Conservation (phyloP, 2,888 invertebrate genomes). For the Anthrax anthrax region DNA sequence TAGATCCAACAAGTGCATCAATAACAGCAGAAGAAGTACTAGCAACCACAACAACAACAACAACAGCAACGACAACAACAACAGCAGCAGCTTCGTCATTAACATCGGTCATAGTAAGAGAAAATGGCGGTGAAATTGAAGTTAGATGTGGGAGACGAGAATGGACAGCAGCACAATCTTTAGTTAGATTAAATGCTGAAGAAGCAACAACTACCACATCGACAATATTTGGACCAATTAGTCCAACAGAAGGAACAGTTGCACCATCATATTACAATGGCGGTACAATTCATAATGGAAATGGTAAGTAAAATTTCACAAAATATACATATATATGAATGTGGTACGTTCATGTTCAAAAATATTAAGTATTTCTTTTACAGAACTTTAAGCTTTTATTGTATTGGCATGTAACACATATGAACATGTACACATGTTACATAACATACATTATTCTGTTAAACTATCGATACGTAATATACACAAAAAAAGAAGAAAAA, state of each 20-base stretch:
- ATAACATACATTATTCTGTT: no score
- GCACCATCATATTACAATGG: conserved; percentile 14
- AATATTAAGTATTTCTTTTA: no score
- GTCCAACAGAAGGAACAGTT: conserved; percentile 14
- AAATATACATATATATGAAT: no score
- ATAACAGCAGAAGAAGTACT: not conserved
- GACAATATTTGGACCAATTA: conserved; percentile 10
- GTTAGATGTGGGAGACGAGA: conserved; percentile 27
- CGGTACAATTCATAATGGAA: conserved; percentile 8
- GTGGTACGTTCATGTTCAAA: no score
- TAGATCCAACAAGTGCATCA: not conserved
- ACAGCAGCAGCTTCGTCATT: conserved; percentile 6
- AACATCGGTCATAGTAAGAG: conserved; percentile 1
- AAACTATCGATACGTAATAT: no score
- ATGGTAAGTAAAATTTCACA: conserved; percentile 10
- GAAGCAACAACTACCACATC: conserved; percentile 11
- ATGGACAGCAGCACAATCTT: conserved; percentile 32
- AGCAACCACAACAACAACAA: conserved; percentile 8
- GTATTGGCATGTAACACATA: no score
- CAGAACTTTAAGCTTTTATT: no score
- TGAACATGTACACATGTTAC: no score
- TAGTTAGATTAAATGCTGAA: conserved; percentile 32
- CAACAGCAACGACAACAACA: conserved; percentile 2
- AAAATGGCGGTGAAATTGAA: conserved; percentile 3
- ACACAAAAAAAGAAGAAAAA: no score